phyloP scores from a whole-genome alignment of 2,888 invertebrate genomes.

The Ceraclea dissimilis region DNA sequence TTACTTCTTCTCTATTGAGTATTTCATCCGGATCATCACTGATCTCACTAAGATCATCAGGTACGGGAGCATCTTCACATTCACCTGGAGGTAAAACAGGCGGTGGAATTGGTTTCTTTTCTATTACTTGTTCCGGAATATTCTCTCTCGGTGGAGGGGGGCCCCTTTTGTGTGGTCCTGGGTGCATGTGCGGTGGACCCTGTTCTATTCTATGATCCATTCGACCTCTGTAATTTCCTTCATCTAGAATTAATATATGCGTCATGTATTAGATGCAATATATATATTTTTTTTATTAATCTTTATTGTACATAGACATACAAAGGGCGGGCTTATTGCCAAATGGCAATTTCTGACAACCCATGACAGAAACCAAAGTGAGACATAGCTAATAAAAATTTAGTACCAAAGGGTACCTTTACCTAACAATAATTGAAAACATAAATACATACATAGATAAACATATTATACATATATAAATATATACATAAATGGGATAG shows the following conservation, averaged over 20 bases:
- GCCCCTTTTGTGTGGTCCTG: conserved; percentile 34
- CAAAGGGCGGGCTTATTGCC: too few species aligned
- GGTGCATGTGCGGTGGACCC: conserved; percentile 34
- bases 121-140: conserved; percentile 36
- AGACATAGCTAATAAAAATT: too few species aligned
- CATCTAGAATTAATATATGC: conserved; percentile 25
- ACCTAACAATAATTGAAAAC: too few species aligned
- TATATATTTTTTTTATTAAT: too few species aligned
- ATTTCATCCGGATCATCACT: conserved; percentile 87
- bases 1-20: conserved; percentile 67
- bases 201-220: conserved; percentile 38
- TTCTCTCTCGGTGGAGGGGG: conserved; percentile 29
- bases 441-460: too few species aligned
- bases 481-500: too few species aligned
- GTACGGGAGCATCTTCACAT: conserved; percentile 47
- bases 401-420: too few species aligned
- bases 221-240: conserved; percentile 40
- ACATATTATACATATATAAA: too few species aligned
- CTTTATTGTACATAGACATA: too few species aligned
- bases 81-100: conserved; percentile 32
- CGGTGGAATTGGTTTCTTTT: conserved; percentile 31
- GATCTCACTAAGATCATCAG: conserved; percentile 76
- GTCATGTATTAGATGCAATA: too few species aligned
- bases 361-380: too few species aligned
- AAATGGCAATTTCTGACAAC: too few species aligned